Base-by-base conservation (phyloP, 2,797 vertebrate genomes). In the Poecilia gillii region DNA sequence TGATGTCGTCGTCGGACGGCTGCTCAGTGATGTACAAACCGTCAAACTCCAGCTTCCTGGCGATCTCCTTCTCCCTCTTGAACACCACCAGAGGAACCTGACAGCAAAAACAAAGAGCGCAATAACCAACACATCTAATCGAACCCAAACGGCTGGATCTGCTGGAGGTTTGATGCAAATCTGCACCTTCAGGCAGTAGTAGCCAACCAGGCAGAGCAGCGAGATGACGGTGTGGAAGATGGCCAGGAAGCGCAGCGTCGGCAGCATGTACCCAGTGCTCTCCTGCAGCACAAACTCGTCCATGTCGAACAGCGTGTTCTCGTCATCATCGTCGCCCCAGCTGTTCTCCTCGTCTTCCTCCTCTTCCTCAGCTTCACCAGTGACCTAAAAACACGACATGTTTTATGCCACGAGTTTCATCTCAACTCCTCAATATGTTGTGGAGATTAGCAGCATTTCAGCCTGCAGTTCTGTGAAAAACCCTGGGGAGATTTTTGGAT, bases 11-110 rank as follows among this genome's bases (percentile, higher is more conserved):
- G 28, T 99, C 99, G 3, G 98, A 98, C 0, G 99, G 99, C 84
- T 99, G 99, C 82, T 99, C 99, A 0, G 99, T 99, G 90, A 99
- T 99, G 90, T 99, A 99, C 0, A 99, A 94, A 41, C 99, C 99
- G 36, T 99, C 99, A 83, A 99, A 99, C 87, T 99, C 99, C 75
- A 99, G 94, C 92, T 98, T 98, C 90, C 99, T 96, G 84, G 98
- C 99, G 3, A 99, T 97, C 87, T 99, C 99, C 87, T 99, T 99
- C 95, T 99, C 98, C 79, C 99, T 95, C 89, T 99, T 99, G 92
- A 99, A 99, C 75, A 99, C 97, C 84, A 99, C 99, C 84, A 99
- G 86, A 84, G 99, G 99, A 64, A 99, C 98, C 99, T 99, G 14
- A 41, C 78, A 45, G 53, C 23, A 43, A 41, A 68, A 75, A 71